Conservation (phyloP, 2,113 vertebrate species). For the Glareola pratincola region DNA sequence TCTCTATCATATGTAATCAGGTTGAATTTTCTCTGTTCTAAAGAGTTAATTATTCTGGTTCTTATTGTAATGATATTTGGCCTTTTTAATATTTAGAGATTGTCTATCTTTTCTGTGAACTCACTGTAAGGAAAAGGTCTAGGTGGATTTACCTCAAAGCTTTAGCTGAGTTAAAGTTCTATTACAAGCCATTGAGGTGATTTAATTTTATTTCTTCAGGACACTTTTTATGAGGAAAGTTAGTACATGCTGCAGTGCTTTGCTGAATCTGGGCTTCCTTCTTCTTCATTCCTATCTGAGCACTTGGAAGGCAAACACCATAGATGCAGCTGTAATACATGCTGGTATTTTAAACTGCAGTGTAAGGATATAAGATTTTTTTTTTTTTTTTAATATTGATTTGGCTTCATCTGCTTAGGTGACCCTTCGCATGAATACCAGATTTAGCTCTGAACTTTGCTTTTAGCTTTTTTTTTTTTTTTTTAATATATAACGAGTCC, state of each 20-base stretch:
- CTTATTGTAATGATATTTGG: background rate
- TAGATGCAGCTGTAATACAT: background rate
- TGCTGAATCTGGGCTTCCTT: background rate
- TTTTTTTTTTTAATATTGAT: background rate
- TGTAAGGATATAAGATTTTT: background rate
- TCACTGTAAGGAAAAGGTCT: background rate
- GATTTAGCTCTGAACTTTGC: background rate
- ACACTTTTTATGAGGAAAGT: background rate
- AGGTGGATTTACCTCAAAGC: background rate
- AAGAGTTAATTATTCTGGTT: slow-evolving; percentile 6
- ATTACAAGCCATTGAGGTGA: slow-evolving; percentile 11
- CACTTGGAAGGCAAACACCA: background rate
- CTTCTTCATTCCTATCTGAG: background rate
- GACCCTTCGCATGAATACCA: background rate
- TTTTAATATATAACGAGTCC: background rate
- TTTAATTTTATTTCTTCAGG: slow-evolving; percentile 45
- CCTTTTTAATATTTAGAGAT: slow-evolving; percentile 25
- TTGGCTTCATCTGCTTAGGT: background rate
- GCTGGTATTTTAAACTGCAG: background rate
- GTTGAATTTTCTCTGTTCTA: background rate
- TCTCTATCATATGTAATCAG: background rate
- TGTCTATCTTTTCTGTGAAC: background rate
- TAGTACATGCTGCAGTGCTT: background rate
- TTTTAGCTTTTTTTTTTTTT: background rate
- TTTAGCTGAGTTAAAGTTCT: slow-evolving; percentile 19